Evolutionary conservation across 2,888 invertebrate species (phyloP), one percentile per base, ranked within the genome.

Genomic region (Sphaeridia pumilis): DNA sequence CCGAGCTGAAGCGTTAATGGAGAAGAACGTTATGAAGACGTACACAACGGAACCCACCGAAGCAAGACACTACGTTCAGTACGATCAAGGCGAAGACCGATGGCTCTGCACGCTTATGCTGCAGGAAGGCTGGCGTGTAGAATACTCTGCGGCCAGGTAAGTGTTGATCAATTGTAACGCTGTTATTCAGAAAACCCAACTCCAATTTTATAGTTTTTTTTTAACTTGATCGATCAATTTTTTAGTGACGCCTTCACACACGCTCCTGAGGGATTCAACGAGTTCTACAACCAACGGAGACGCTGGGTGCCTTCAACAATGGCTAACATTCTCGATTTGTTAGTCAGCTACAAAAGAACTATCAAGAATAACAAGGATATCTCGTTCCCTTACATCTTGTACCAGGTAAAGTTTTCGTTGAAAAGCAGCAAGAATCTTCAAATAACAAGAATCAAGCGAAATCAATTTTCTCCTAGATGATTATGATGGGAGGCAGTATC

Each of bases 11-110:
- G 75, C 75, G 7, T 66, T 77, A 12, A 75, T 77, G 75, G 75
- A 75, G 57, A 73, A 74, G 66, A 74, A 75, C 60, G 75, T 76
- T 2, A 73, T 75, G 73, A 71, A 72, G 57, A 74, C 70, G 64
- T 77, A 77, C 66, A 76, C 77, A 10, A 75, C 71, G 2, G 69
- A 69, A 62, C 65, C 68, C 2, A 58, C 86, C 47, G 90, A 95
- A 72, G 93, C 97, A 10, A 77, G 88, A 48, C 94, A 98, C 74
- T 95, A 94, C 70, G 93, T 98, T 2, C 76, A 76, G 66, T 76
- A 75, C 65, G 76, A 76, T 68, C 75, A 75, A 66, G 75, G 73
- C 2, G 67, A 68, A 46, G 67, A 76, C 63, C 69, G 76, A 14
- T 76, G 76, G 76, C 66, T 76, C 38, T 76, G 76, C 63, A 76